Evolutionary conservation across 2,888 invertebrate species (phyloP).

Genomic region (Anticlea derivata): DNA sequence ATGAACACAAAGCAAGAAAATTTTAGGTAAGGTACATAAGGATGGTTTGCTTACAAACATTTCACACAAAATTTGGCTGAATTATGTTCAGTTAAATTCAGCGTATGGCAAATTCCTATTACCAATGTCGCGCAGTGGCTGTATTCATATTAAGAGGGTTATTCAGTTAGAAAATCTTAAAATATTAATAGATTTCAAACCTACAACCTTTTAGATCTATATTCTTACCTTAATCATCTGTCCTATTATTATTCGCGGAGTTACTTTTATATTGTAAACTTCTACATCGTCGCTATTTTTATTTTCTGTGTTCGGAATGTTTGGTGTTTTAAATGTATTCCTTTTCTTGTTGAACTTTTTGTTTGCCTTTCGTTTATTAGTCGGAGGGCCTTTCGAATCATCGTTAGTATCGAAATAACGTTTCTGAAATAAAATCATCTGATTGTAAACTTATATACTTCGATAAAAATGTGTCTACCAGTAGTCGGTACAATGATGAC

Average conservation of each 20-base stretch:
- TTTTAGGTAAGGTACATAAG: too few species aligned
- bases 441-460: too few species aligned
- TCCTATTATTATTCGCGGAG: constrained; percentile 50
- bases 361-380: constrained; percentile 25
- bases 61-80: too few species aligned
- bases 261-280: constrained; percentile 67
- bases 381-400: constrained; percentile 33
- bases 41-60: too few species aligned
- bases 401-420: constrained; percentile 59
- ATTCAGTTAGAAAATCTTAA: too few species aligned
- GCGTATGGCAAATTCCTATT: too few species aligned
- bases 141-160: too few species aligned
- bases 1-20: too few species aligned
- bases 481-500: not conserved
- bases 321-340: constrained; percentile 11
- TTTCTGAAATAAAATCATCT: constrained; percentile 30
- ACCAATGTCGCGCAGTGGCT: too few species aligned
- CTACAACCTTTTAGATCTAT: not conserved
- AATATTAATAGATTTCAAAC: too few species aligned
- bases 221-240: constrained; percentile 55
- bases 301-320: constrained; percentile 6
- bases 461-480: not conserved
- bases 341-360: constrained; percentile 24
- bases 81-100: too few species aligned
- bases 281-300: constrained; percentile 46